Evolutionary conservation across 2,888 invertebrate species (phyloP), one percentile per base, ranked within the genome.

Genomic region (Torymus aiolomorphi): DNA sequence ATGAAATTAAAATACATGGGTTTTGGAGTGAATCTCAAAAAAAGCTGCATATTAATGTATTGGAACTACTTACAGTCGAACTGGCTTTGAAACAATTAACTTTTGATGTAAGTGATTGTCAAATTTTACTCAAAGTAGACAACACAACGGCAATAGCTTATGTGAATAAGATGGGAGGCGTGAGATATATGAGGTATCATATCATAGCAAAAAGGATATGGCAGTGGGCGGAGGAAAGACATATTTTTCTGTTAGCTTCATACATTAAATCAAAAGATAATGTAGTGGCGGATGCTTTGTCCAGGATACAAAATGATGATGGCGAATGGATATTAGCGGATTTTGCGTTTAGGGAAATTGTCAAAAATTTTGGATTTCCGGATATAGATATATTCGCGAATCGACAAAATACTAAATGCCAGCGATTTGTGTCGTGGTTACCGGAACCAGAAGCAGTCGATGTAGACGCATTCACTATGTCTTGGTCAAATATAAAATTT

Each of bases 151-250:
- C 77, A 12, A 77, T 76, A 56, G 69, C 78, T 2, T 82, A 78
- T 63, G 56, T 80, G 0, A 83, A 83, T 72, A 82, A 66, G 16
- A 82, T 82, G 79, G 78, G 80, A 5, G 79, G 78, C 1, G 71
- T 80, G 1, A 65, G 73, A 31, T 54, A 61, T 5, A 18, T 59
- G 11, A 65, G 52, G 2, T 76, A 63, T 13, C 71, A 67, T 59
- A 0, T 1, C 0, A n/a, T 78, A 24, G 73, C 78, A 12, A 76
- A 52, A 72, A 51, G 49, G 51, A 80, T 82, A 54, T 82, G 78
- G 80, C 74, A 82, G 24, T 80, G 73, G 69, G 76, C 75, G 11
- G 82, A 82, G 14, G 24, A 13, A 13, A 62, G 57, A n/a, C 18
- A 70, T 16, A 52, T 75, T 12, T 76, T 70, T 56, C 54, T 82